These are phyloP conservation scores for Polia nebulosa DNA, from an alignment of 2,888 invertebrate species.

Conservation along the genomic window DNA sequence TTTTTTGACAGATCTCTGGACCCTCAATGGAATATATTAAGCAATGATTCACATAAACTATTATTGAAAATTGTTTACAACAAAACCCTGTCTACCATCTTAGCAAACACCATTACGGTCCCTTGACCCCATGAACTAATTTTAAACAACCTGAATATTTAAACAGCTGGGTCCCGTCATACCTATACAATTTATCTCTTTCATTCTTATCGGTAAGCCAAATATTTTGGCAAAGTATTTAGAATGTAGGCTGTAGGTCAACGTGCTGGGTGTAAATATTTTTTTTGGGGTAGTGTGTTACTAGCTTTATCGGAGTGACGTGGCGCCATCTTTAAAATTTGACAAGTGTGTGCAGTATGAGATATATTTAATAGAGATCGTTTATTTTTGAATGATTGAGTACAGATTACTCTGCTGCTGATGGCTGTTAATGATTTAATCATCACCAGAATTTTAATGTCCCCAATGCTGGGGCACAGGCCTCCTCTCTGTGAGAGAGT, in stretches of 20 bases:
- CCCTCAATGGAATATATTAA: no score
- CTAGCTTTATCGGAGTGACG: neutral
- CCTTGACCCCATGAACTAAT: constrained; percentile 56
- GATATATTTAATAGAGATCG: no score
- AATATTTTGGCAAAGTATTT: constrained; percentile 45
- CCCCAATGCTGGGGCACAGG: no score
- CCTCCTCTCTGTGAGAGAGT: no score
- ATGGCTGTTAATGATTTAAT: no score
- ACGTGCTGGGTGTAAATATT: constrained; percentile 34
- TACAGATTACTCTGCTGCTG: no score
- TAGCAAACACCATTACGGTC: constrained; percentile 12
- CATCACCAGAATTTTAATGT: no score
- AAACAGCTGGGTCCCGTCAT: constrained; percentile 40
- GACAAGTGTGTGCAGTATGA: neutral
- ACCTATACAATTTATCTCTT: constrained; percentile 19
- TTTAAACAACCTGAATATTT: constrained; percentile 44
- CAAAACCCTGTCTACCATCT: constrained; percentile 20
- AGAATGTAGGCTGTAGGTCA: constrained; percentile 47
- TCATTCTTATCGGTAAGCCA: constrained; percentile 38
- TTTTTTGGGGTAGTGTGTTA: constrained; percentile 24
- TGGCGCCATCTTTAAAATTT: neutral
- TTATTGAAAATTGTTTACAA: no score
- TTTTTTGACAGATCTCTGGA: no score
- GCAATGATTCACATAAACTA: neutral
- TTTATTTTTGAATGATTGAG: no score